Base-by-base conservation (phyloP, 1,140 invertebrate genomes). In the Leptestheria dahalacensis region DNA sequence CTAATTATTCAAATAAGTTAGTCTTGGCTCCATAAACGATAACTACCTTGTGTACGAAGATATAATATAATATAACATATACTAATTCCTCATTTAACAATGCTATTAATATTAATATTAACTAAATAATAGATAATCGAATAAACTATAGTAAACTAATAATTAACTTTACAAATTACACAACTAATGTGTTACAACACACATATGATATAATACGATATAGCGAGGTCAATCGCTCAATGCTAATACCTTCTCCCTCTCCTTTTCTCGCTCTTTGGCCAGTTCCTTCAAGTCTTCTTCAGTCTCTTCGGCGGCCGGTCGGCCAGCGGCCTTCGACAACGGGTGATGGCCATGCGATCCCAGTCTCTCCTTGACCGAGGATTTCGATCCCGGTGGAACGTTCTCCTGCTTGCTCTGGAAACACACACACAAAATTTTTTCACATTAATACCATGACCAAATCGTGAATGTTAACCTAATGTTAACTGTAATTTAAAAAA, bases 341-440 rank as follows among this genome's bases (percentile, higher is more conserved):
- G 51, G 23, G 18, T 11, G 25, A 29, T 52, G 50, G 28, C 24
- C 24, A 52, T 52, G 50, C 25, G 21, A 18, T 18, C 75, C 71
- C 21, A 74, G 65, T 18, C 77, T 69, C 12, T 79, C 78, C 66
- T 78, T 77, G 4, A 74, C 71, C 2, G 75, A 69, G 10, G 69
- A 66, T 18, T 71, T 70, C n/a, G 63, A 60, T 0, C 3, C 21
- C 9, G 77, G 77, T 10, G 77, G 73, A 15, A 74, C 70, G 69
- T 80, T 81, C 65, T 80, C 78, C 67, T 79, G 78, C 67, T 80
- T 80, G 60, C 74, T 52, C 65, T 68, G 49, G 25, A 64, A 60
- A 58, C 11, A 24, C 4, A 41, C 15, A 41, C 6, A 9, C 6
- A 9, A 41, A 41, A 41, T 41, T 15, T 41, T 9, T 41, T 41